phyloP scores from a whole-genome alignment of 1,140 invertebrate genomes.

The Gryon sp. region DNA sequence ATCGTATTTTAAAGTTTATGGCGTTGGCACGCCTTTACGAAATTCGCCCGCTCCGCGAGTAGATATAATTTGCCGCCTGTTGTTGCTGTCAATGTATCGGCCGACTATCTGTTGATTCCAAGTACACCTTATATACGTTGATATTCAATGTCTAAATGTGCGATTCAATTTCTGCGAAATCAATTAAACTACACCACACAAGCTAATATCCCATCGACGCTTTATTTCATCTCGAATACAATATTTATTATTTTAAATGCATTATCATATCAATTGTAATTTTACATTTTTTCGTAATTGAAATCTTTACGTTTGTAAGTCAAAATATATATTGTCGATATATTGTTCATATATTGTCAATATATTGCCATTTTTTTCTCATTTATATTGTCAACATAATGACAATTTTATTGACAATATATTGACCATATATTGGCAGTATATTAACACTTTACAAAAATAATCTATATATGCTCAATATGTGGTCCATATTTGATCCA shows the following conservation, averaged over 20 bases:
- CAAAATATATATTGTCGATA: too few relatives aligned
- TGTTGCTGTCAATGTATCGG: conserved; percentile 57
- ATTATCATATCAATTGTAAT: not conserved
- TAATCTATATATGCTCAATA: too few relatives aligned
- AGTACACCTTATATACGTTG: conserved; percentile 39
- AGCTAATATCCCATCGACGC: conserved; percentile 5
- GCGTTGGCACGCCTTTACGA: conserved; percentile 72
- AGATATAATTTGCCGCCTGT: conserved; percentile 53
- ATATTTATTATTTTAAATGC: not conserved
- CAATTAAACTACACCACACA: conserved; percentile 30
- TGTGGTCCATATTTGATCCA: too few relatives aligned
- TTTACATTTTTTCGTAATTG: too few relatives aligned
- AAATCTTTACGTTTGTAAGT: too few relatives aligned
- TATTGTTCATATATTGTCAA: too few relatives aligned
- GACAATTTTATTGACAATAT: too few relatives aligned
- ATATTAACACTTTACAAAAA: too few relatives aligned
- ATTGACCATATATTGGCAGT: too few relatives aligned
- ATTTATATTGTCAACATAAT: too few relatives aligned
- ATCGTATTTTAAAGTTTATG: conserved; percentile 76
- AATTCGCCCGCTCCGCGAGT: conserved; percentile 67
- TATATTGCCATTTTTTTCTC: too few relatives aligned
- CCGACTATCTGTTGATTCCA: conserved; percentile 35
- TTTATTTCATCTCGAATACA: not conserved
- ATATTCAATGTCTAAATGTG: conserved; percentile 40
- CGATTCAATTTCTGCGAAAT: conserved; percentile 56